Evolutionary conservation across 92 coral and sea anemone genomes (phyloP), one percentile per base, ranked within the genome.

Genomic region (Epizoanthus ramosus): DNA sequence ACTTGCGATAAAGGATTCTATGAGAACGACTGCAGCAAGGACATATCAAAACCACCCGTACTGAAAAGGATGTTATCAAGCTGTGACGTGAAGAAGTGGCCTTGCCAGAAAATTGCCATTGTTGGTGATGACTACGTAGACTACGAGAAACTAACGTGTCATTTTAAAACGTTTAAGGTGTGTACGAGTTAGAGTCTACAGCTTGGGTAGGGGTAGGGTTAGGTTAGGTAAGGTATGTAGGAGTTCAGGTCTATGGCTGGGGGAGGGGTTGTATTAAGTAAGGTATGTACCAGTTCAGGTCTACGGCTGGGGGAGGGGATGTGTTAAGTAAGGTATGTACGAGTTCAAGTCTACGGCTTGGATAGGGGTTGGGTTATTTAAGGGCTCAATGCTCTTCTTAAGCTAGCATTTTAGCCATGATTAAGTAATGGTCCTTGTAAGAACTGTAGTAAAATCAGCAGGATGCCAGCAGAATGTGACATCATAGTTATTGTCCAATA

Each of bases 1-100:
- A 28, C 73, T 0, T 68, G 73, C 3, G 50, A 68, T 19, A 17
- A 15, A 14, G 73, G 73, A 10, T 68, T 68, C 50, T 68, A 35
- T n/a, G 73, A 68, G 21, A 39, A 68, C 3, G 73, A 68, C 10
- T 68, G 73, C 21, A 68, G 73, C 14, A 68, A 68, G 47, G 73
- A 68, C 7, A 68, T 66, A 66, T 5, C 47, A 24, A 63, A 63
- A 7, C 14, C 33, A 47, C 53, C 53, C 13, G 53, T 47, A 47
- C 53, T 47, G 53, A 47, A 47, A 47, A 47, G 53, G 13, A 63
- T 63, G 68, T 23, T 63, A 14, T 1, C 35, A 7, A 6, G 9
- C 5, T 63, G 68, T 23, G 68, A 63, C 68, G 68, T 23, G 14
- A 63, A 14, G 5, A 2, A 63, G 13, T 68, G 73, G 73, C 52